Evolutionary conservation across 1,140 invertebrate species (phyloP).

Genomic region (Bombus difficillimus): DNA sequence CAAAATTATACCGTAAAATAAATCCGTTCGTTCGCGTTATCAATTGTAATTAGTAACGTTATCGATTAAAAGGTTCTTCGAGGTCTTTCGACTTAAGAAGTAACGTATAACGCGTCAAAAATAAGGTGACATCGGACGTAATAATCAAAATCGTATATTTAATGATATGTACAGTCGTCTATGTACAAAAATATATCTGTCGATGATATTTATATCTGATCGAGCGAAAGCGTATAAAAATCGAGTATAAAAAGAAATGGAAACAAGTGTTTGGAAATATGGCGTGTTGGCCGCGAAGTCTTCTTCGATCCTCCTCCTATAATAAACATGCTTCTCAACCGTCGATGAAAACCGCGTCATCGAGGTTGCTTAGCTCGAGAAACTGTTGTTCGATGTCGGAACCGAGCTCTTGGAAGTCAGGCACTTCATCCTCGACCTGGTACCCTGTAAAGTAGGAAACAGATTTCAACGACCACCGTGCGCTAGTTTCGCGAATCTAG

Average conservation of each 20-base stretch:
- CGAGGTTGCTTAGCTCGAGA: constrained; percentile 77
- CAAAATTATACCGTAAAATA: too few relatives aligned
- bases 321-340: constrained; percentile 49
- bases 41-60: too few relatives aligned
- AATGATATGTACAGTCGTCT: constrained; percentile 64
- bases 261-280: constrained; percentile 58
- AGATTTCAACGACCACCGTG: too few relatives aligned
- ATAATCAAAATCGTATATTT: constrained; percentile 39
- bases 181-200: constrained; percentile 72
- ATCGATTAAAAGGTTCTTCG: accelerated
- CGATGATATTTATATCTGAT: background rate
- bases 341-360: constrained; percentile 78
- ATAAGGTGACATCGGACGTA: background rate
- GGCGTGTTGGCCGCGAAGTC: background rate
- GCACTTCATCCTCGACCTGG: constrained; percentile 69
- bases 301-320: background rate
- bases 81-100: too few relatives aligned
- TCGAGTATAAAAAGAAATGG: constrained; percentile 53
- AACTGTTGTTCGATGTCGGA: constrained; percentile 80
- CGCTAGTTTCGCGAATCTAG: too few relatives aligned
- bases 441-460: constrained; percentile 69
- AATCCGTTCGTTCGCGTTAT: too few relatives aligned
- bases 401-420: constrained; percentile 79
- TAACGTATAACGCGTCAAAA: too few relatives aligned
- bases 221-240: constrained; percentile 22